Evolutionary conservation across 2,113 vertebrate species (phyloP).

Genomic region (Psittacara wagleri): DNA sequence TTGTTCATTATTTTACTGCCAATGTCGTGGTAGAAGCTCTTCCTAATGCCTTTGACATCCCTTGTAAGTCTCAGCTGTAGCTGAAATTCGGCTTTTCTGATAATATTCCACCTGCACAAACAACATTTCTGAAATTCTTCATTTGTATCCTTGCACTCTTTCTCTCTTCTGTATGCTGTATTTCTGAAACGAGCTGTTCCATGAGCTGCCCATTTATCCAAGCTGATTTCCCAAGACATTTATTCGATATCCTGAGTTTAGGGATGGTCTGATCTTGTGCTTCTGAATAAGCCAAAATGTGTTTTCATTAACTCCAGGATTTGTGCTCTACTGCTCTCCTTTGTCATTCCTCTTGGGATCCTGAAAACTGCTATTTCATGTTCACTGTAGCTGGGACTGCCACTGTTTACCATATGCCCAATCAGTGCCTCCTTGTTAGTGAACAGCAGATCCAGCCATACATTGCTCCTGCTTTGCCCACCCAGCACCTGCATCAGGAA

Average conservation of each 20-base stretch:
- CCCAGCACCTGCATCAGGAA: neutral
- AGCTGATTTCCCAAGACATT: neutral
- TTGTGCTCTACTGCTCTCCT: neutral
- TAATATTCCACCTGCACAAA: neutral
- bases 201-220: neutral
- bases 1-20: neutral
- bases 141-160: neutral
- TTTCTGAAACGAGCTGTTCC: neutral
- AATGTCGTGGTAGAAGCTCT: neutral
- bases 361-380: neutral
- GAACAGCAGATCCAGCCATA: neutral
- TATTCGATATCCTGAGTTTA: neutral
- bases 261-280: neutral
- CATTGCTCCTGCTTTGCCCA: fast-evolving
- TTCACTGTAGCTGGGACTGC: too few relatives aligned
- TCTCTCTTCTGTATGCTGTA: neutral
- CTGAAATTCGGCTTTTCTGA: neutral
- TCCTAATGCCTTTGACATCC: neutral
- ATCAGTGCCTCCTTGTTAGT: neutral
- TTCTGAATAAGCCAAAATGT: neutral
- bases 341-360: neutral
- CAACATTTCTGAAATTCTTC: neutral
- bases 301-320: neutral
- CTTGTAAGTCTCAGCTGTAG: neutral
- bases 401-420: neutral